Conservation (phyloP, 2,113 vertebrate genomes). For the Chionodraco myersi region DNA sequence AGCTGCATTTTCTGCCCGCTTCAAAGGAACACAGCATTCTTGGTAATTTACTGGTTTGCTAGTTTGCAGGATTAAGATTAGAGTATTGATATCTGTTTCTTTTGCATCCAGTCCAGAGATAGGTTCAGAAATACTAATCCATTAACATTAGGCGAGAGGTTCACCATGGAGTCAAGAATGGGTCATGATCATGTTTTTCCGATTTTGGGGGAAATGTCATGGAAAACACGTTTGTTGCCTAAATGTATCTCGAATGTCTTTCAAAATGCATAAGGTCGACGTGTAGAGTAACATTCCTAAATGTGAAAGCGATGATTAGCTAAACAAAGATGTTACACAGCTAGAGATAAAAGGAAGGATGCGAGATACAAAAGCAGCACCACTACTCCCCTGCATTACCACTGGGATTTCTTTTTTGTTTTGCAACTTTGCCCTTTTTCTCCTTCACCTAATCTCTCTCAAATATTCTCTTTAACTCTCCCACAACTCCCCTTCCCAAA, state of each 20-base stretch:
- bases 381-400: not conserved
- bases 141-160: not conserved
- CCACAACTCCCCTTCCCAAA: slow-evolving; percentile 55
- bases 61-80: not conserved
- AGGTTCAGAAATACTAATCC: not conserved
- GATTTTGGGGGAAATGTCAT: not conserved
- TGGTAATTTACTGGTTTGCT: slow-evolving; percentile 15
- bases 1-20: not conserved
- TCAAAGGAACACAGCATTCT: not conserved
- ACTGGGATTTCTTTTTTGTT: slow-evolving; percentile 34
- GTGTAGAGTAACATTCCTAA: not conserved
- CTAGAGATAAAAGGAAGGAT: not conserved
- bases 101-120: not conserved
- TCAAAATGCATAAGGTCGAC: not conserved
- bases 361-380: slow-evolving; percentile 6
- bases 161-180: not conserved
- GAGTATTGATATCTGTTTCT: slow-evolving; percentile 3
- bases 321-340: not conserved
- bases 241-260: not conserved
- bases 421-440: slow-evolving; percentile 49
- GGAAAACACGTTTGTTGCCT: not conserved
- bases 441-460: slow-evolving; percentile 57
- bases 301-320: no score
- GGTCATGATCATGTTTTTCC: not conserved
- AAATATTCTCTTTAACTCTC: slow-evolving; percentile 41